Evolutionary conservation across 2,888 invertebrate species (phyloP), one percentile per base, ranked within the genome.

Genomic region (Formica aserva): DNA sequence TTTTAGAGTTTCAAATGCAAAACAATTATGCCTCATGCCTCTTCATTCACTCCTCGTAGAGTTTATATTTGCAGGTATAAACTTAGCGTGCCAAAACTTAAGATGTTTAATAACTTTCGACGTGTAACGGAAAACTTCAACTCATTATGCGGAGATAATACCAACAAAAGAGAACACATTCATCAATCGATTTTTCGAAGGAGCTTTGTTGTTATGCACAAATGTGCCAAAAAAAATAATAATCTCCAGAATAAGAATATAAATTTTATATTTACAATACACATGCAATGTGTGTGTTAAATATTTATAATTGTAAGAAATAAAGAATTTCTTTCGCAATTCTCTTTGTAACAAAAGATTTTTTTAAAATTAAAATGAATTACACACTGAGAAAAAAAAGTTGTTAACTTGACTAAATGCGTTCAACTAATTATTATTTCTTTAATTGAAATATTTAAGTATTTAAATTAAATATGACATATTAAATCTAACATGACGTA

Each of bases 1-100:
- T 60, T 32, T 1, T 1, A 71, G 26, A 71, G 26, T 60, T 38
- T 77, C 57, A 32, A 62, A 78, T 60, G 35, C 35, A 48, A 26
- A 80, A 26, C 45, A 71, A 78, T 78, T 48, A 71, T 71, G 60
- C 60, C 71, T 78, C 62, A 71, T 71, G 60, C 60, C 60, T 78
- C 60, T 80, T 71, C 13, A 78, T 71, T 60, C 60, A 18, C 45
- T 60, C 45, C 22, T 71, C 22, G 11, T 45, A 69, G 41, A 45
- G 45, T 71, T 57, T 71, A 78, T 35, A 26, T n/a, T 22, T 32
- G 71, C 60, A 18, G 38, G 18, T 60, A 71, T 71, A 71, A 15
- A 71, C 57, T 26, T 41, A 67, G 60, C 45, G 45, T 78, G 60
- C 60, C 18, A 57, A 60, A 71, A 78, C 60, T 78, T 78, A 35